A percentile compares a stretch with the other conserved stretches of the same genome.
Conservation (phyloP, 2,797 vertebrate species). For the Phalloptychus januarius region DNA sequence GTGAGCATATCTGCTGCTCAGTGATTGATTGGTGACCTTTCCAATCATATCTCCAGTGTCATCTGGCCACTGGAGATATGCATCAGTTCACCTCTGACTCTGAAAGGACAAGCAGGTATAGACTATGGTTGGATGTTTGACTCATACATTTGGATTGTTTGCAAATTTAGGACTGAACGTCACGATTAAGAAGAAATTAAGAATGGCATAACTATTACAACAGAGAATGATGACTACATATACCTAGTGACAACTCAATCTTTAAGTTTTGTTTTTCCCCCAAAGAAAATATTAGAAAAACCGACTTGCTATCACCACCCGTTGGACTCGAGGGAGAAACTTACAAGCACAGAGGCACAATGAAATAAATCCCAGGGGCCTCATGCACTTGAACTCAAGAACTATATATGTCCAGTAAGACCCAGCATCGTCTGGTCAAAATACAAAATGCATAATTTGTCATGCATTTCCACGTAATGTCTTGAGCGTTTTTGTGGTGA, state of each 20-base stretch:
- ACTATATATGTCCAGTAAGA: neutral
- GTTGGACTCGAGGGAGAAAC: neutral
- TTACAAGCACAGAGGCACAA: neutral
- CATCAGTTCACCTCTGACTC: neutral
- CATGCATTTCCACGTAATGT: neutral
- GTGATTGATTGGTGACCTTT: neutral
- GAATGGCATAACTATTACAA: neutral
- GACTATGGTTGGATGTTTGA: neutral
- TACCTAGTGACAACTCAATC: neutral
- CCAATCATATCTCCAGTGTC: too few species aligned
- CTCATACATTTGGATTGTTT: neutral
- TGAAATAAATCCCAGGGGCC: neutral
- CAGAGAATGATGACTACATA: neutral
- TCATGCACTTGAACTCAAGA: too few species aligned
- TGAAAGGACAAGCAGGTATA: neutral
- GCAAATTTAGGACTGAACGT: neutral
- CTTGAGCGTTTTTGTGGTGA: neutral
- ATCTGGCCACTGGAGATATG: neutral
- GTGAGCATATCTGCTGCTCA: neutral
- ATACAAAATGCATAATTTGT: neutral
- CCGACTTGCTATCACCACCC: neutral
- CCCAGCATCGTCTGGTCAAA: neutral
- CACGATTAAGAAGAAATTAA: neutral
- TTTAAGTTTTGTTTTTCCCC: neutral
- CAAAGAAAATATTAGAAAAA: neutral